Base-by-base conservation (phyloP, 2,888 invertebrate species). In the Criorhina ranunculi region DNA sequence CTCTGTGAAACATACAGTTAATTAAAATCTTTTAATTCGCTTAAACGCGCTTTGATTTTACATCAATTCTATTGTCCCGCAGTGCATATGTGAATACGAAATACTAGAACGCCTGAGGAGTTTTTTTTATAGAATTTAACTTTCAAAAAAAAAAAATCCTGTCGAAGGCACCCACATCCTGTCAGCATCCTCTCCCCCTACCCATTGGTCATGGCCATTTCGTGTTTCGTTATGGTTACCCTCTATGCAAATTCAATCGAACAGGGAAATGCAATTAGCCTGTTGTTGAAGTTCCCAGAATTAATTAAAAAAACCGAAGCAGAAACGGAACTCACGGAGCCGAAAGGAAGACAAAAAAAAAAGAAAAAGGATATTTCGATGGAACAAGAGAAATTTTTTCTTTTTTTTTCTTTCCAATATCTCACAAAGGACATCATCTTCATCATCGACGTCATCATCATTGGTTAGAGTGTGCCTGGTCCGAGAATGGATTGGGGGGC, bases 201-300 rank as follows among this genome's bases (percentile, higher is more conserved):
- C n/a, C 24, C 24, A 24, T 24, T 24, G 24, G 24, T 4, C 24
- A 4, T 79, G 69, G 78, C 73, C 83, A 85, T 79, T 85, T 76
- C 59, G 53, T 76, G 80, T 80, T 76, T 70, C 85, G 80, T 66
- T 85, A 85, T 85, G 83, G 79, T 75, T 64, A 55, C 76, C 70
- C 79, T 78, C 70, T 86, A 86, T 86, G 86, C 81, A 86, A 86
- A 86, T 86, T 86, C 81, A 85, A 86, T 86, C 70, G 81, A 87
- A 87, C 87, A 86, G 86, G 86, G 86, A 87, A 87, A 86, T 86
- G 86, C 86, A 87, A 87, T 87, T 87, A 86, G 82, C 81, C 87
- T 86, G 82, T 87, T 87, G 87, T 77, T 77, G 86, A 81, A 86
- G 86, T 87, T 87, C 85, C 82, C 87, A 86, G 87, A 86, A 86